Evolutionary conservation across 2,888 invertebrate genomes (phyloP).

Genomic region (Mesoligia furuncula): DNA sequence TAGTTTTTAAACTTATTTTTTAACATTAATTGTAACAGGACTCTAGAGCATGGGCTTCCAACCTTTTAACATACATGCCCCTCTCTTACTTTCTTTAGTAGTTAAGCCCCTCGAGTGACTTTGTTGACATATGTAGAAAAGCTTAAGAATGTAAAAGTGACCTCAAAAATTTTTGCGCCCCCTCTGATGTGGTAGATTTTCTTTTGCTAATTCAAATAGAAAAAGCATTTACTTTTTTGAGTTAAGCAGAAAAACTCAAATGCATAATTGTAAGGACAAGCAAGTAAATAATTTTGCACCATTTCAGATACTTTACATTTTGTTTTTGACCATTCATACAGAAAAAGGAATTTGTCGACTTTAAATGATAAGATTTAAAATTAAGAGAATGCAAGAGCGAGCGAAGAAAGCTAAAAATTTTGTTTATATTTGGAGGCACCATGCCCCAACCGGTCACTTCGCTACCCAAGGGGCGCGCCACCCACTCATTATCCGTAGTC

Average conservation of each 20-base stretch:
- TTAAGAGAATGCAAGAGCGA: neutral
- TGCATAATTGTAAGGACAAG: neutral
- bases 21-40: neutral
- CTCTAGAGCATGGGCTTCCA: neutral
- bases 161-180: neutral
- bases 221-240: neutral
- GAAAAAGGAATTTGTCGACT: neutral
- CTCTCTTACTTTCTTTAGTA: neutral
- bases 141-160: neutral
- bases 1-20: neutral
- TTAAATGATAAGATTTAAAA: neutral
- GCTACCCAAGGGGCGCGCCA: neutral
- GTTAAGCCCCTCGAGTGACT: neutral
- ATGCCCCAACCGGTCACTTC: rapidly evolving
- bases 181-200: neutral
- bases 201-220: neutral
- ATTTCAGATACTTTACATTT: neutral
- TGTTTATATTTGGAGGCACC: neutral
- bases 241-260: neutral
- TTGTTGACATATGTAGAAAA: neutral
- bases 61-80: neutral
- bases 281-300: neutral
- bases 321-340: neutral
- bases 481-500: neutral
- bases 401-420: neutral